Conservation (phyloP, 2,113 vertebrate genomes). For the Protobothrops flavoviridis region DNA sequence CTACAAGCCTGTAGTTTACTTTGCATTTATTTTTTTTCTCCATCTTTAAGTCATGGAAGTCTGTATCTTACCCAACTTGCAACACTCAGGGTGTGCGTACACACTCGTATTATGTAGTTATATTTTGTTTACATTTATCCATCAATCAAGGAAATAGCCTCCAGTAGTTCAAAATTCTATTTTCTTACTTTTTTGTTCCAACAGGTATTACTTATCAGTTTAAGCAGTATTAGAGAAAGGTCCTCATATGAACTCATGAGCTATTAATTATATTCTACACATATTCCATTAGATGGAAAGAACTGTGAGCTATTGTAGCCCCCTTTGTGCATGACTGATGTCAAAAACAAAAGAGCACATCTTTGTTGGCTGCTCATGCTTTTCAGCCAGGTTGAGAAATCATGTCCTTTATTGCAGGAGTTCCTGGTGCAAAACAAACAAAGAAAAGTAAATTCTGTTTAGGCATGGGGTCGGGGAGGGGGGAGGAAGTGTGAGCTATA, state of each 20-base stretch:
- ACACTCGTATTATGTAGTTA: not conserved
- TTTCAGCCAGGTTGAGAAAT: not conserved
- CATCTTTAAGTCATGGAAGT: fast-evolving
- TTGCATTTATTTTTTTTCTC: not conserved
- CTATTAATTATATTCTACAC: not conserved
- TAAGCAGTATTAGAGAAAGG: not conserved
- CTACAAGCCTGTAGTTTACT: not conserved
- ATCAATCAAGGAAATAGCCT: fast-evolving
- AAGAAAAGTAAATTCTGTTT: not conserved
- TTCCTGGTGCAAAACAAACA: slow-evolving; percentile 25
- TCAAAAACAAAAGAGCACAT: not conserved
- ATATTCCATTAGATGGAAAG: not conserved
- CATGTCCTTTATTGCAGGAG: not conserved
- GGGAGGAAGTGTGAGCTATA: not conserved
- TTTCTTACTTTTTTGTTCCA: slow-evolving; percentile 1
- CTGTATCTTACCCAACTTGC: not conserved
- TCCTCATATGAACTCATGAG: not conserved
- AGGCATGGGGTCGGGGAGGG: not conserved
- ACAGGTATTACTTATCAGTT: not conserved
- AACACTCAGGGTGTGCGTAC: not conserved
- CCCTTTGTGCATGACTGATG: not conserved
- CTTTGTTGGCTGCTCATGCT: not conserved
- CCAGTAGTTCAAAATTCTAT: not conserved
- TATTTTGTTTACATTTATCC: not conserved
- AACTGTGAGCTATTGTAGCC: not conserved